Evolutionary conservation across 2,888 invertebrate genomes (phyloP).

Genomic region (Eupithecia inturbata): DNA sequence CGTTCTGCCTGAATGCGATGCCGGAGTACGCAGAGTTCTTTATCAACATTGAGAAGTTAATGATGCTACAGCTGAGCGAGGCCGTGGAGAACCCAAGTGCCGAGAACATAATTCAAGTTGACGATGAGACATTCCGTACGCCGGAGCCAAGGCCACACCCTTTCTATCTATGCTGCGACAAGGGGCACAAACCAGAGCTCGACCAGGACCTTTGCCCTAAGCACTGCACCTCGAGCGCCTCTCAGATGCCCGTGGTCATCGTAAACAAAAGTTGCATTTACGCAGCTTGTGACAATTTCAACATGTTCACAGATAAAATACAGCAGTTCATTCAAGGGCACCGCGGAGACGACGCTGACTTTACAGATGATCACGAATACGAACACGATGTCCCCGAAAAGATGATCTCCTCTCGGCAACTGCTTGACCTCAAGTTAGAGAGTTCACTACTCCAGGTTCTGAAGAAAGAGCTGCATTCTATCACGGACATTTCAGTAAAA

Average conservation of each 20-base stretch:
- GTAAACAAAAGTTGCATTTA: slow-evolving; percentile 72
- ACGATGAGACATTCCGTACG: slow-evolving; percentile 53
- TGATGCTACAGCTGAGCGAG: slow-evolving; percentile 71
- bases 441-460: slow-evolving; percentile 72
- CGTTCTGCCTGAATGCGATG: slow-evolving; percentile 65
- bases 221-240: slow-evolving; percentile 64
- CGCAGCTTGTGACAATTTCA: slow-evolving; percentile 72
- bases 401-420: slow-evolving; percentile 55
- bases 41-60: slow-evolving; percentile 73
- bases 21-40: slow-evolving; percentile 77
- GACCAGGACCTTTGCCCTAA: slow-evolving; percentile 66
- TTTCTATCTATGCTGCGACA: slow-evolving; percentile 70
- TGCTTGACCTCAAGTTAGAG: slow-evolving; percentile 63
- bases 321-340: slow-evolving; percentile 59
- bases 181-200: slow-evolving; percentile 58
- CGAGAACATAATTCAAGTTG: slow-evolving; percentile 64
- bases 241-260: slow-evolving; percentile 69
- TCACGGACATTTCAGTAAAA: slow-evolving; percentile 52
- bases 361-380: slow-evolving; percentile 63
- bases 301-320: slow-evolving; percentile 64
- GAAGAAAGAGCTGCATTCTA: slow-evolving; percentile 65
- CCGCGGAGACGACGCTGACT: slow-evolving; percentile 58
- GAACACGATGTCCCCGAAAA: slow-evolving; percentile 61
- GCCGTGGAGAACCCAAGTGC: slow-evolving; percentile 60
- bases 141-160: slow-evolving; percentile 65